Conservation (phyloP, 2,888 invertebrate genomes). For the Portevinia maculata region DNA sequence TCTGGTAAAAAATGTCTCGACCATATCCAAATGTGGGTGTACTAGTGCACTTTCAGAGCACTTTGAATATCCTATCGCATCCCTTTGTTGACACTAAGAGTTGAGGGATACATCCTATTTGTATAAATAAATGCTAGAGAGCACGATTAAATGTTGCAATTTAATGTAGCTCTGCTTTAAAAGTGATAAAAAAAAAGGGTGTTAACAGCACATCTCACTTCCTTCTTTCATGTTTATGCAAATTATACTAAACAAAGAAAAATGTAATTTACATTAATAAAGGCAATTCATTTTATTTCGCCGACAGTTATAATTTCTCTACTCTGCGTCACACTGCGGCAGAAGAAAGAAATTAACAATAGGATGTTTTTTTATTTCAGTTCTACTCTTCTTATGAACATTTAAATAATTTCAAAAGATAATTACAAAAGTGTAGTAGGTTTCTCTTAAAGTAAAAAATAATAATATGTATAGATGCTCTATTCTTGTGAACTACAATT, state of each 20-base stretch:
- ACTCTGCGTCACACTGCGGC: slow-evolving; percentile 13
- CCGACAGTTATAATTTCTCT: slow-evolving; percentile 5
- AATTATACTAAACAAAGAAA: slow-evolving; percentile 42
- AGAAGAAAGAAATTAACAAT: neutral
- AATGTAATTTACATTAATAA: slow-evolving; percentile 61
- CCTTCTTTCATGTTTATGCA: slow-evolving; percentile 36
- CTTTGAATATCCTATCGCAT: slow-evolving; percentile 28
- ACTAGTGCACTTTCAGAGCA: slow-evolving; percentile 15
- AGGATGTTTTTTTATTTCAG: slow-evolving; percentile 6
- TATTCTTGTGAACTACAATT: neutral
- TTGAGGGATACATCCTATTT: slow-evolving; percentile 20
- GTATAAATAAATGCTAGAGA: neutral
- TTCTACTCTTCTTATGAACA: neutral
- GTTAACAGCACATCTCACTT: slow-evolving; percentile 45
- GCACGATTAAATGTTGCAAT: slow-evolving; percentile 9
- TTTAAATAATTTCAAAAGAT: neutral
- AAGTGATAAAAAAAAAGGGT: slow-evolving; percentile 7
- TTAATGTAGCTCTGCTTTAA: slow-evolving; percentile 16
- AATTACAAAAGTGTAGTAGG: neutral
- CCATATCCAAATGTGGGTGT: slow-evolving; percentile 50
- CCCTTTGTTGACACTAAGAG: slow-evolving; percentile 13
- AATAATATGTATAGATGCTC: neutral
- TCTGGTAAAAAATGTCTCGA: slow-evolving; percentile 66
- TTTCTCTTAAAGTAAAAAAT: neutral
- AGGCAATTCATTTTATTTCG: slow-evolving; percentile 13